These are phyloP conservation scores for Valencia hispanica DNA, from an alignment of 2,797 vertebrate species.

Conservation along the genomic window DNA sequence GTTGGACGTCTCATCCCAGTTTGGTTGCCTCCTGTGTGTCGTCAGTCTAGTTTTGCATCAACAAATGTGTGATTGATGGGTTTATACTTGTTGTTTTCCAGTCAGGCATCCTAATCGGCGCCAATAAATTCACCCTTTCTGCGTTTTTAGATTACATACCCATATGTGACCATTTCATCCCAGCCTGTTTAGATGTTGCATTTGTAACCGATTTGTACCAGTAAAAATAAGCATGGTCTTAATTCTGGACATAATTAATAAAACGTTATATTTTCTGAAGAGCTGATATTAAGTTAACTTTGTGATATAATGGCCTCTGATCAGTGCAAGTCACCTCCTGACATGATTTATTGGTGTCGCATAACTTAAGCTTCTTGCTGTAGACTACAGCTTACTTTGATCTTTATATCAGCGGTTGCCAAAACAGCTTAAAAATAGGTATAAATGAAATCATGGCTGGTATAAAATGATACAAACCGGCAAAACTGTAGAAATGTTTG, in stretches of 20 bases:
- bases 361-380: not conserved
- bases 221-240: not conserved
- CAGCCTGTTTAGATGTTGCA: not conserved
- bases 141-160: not conserved
- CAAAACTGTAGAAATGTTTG: not conserved
- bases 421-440: not conserved
- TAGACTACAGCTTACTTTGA: not conserved
- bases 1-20: too few relatives aligned
- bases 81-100: not conserved
- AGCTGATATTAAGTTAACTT: not conserved
- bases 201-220: not conserved
- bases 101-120: not conserved
- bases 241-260: not conserved
- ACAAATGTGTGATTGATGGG: not conserved
- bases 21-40: too few relatives aligned
- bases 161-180: not conserved
- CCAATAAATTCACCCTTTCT: not conserved
- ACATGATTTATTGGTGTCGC: not conserved
- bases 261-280: fast-evolving
- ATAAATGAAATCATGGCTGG: not conserved
- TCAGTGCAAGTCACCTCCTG: too few relatives aligned
- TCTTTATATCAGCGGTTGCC: not conserved
- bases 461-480: not conserved
- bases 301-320: too few relatives aligned
- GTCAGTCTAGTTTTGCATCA: not conserved